Conservation (phyloP, 2,888 invertebrate genomes). For the Macrosoma leucophasiata region DNA sequence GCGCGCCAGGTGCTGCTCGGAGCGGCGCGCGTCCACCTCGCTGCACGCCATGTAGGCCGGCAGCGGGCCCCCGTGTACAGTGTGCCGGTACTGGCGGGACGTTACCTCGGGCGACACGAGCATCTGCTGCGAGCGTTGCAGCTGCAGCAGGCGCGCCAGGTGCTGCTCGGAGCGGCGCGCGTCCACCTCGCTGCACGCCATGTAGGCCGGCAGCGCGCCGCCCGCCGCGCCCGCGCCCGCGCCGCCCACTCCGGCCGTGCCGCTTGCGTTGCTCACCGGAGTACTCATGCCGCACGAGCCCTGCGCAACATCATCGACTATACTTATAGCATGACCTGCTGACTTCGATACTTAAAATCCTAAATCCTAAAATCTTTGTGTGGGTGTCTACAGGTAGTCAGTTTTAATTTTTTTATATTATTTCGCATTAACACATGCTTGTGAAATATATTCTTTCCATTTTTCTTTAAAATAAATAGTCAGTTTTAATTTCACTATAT, state of each 20-base stretch:
- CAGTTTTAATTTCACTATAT: no score
- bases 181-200: conserved; percentile 32
- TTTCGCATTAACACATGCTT: no score
- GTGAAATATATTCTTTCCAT: no score
- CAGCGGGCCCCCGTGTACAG: conserved; percentile 3
- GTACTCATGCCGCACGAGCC: conserved; percentile 9
- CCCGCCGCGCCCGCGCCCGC: conserved; percentile 27
- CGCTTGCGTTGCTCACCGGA: conserved; percentile 17
- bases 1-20: conserved; percentile 79
- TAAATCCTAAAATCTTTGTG: no score
- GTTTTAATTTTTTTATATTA: no score
- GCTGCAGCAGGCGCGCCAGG: conserved; percentile 82
- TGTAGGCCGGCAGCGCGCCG: conserved; percentile 30
- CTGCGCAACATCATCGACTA: no score
- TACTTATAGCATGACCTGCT: no score
- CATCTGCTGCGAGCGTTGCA: conserved; percentile 87
- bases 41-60: conserved; percentile 24
- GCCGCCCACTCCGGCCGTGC: conserved; percentile 34
- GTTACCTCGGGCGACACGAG: conserved; percentile 77
- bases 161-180: no score
- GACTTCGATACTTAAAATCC: no score
- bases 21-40: conserved; percentile 30
- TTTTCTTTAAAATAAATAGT: no score
- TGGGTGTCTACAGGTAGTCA: no score
- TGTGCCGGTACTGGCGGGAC: background rate